Percentiles rank a stretch among this genome's conserved stretches.
Conservation (phyloP, 2,797 vertebrate species). For the Rhyacichthys aspro region DNA sequence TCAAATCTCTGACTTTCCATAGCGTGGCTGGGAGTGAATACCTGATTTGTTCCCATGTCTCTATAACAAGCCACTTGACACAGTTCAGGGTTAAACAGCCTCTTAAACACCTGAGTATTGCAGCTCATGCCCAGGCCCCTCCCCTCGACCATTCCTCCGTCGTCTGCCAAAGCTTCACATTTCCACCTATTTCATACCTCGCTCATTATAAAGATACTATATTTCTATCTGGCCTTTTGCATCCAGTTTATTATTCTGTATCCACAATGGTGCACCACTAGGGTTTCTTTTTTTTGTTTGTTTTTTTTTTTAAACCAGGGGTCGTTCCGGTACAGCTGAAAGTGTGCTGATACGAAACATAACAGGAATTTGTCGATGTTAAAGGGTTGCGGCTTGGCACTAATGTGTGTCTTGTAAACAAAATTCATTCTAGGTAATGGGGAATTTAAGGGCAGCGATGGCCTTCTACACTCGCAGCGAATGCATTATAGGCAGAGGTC, state of each 20-base stretch:
- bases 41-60: slow-evolving; percentile 40
- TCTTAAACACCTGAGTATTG: slow-evolving; percentile 67
- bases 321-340: slow-evolving; percentile 30
- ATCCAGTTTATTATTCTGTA: slow-evolving; percentile 40
- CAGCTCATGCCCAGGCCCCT: slow-evolving; percentile 54
- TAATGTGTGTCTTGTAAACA: slow-evolving; percentile 13
- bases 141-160: no score
- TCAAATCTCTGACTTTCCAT: not conserved
- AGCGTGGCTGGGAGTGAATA: slow-evolving; percentile 4
- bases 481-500: slow-evolving; percentile 13
- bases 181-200: slow-evolving; percentile 22
- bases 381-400: slow-evolving; percentile 17
- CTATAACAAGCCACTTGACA: slow-evolving; percentile 58
- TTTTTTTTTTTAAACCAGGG: slow-evolving; percentile 26
- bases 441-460: slow-evolving; percentile 16
- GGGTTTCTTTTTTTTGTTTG: not conserved
- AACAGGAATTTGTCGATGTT: slow-evolving; percentile 22
- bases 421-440: slow-evolving; percentile 36
- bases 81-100: slow-evolving; percentile 73
- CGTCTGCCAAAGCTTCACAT: slow-evolving; percentile 42
- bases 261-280: slow-evolving; percentile 11
- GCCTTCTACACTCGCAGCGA: slow-evolving; percentile 4
- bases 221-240: slow-evolving; percentile 48
- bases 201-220: slow-evolving; percentile 48
- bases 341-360: slow-evolving; percentile 23